A percentile compares a stretch with the other conserved stretches of the same genome.
These are phyloP conservation scores for Rhabdophis nuchalis DNA, from an alignment of 2,797 vertebrate species.

Conservation along the genomic window DNA sequence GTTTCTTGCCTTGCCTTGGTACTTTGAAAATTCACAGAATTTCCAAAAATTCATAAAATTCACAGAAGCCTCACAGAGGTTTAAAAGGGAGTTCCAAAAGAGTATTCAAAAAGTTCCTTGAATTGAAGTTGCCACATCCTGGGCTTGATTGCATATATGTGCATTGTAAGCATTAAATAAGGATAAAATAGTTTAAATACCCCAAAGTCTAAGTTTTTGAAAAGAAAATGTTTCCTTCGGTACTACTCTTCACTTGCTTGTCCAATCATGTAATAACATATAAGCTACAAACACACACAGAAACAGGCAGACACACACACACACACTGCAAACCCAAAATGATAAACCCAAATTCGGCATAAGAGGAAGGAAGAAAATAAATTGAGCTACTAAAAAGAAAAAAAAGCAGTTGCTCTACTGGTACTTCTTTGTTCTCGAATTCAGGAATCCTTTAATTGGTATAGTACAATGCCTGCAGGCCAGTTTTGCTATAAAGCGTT, in stretches of 20 bases:
- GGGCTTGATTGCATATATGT: not conserved
- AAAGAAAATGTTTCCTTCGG: conserved; percentile 17
- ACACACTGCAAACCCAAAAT: not conserved
- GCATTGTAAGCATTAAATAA: not conserved
- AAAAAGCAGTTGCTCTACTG: conserved; percentile 40
- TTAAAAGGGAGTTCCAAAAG: conserved; percentile 13
- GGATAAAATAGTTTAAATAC: not conserved
- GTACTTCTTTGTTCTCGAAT: conserved; percentile 55
- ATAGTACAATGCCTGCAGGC: conserved; percentile 58
- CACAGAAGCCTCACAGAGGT: not conserved
- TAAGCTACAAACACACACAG: conserved; percentile 1
- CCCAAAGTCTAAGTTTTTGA: not conserved
- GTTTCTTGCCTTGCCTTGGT: not conserved
- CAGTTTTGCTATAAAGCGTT: conserved; percentile 57
- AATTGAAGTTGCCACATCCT: not conserved
- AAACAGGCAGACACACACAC: not conserved
- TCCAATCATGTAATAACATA: conserved; percentile 13
- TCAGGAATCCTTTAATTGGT: conserved; percentile 58
- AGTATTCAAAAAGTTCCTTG: not conserved
- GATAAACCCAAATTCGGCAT: conserved; percentile 48
- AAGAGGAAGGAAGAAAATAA: conserved; percentile 57
- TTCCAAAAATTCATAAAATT: not conserved
- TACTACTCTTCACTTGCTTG: conserved; percentile 3
- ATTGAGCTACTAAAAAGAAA: conserved; percentile 53
- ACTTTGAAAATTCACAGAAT: not conserved